These are phyloP conservation scores for Rhea americana DNA, from an alignment of 2,113 vertebrate species.

Conservation along the genomic window DNA sequence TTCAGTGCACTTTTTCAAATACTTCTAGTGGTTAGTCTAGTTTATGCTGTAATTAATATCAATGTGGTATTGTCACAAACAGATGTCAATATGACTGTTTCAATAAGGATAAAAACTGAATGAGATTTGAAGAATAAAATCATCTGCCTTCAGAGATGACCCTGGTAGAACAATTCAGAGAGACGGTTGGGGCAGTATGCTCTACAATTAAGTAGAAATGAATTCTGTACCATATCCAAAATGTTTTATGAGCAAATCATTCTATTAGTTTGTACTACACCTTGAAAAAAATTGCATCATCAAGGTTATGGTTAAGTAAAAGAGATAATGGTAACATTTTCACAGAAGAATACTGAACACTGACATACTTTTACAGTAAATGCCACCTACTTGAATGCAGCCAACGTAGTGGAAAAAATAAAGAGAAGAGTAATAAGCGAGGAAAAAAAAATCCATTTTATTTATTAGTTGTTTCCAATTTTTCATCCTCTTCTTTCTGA, in stretches of 20 bases:
- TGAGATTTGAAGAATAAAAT: neutral
- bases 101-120: neutral
- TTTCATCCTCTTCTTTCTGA: neutral
- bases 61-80: neutral
- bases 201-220: neutral
- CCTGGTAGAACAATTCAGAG: neutral
- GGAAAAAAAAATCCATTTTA: neutral
- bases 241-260: neutral
- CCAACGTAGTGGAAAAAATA: neutral
- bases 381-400: neutral
- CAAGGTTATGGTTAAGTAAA: neutral
- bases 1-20: neutral
- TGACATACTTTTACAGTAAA: neutral
- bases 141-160: neutral
- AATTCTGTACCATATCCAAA: neutral
- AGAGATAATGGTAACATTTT: neutral
- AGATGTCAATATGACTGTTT: neutral
- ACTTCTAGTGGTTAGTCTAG: neutral
- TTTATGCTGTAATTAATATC: neutral
- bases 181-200: neutral
- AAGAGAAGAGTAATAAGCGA: neutral
- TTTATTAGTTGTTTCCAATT: neutral
- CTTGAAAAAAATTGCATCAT: neutral
- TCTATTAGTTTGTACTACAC: neutral
- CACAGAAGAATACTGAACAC: neutral